Percentiles rank a stretch among this genome's conserved stretches.
Evolutionary conservation across 1,140 invertebrate species (phyloP).

Genomic region (Matsumurasca onukii): DNA sequence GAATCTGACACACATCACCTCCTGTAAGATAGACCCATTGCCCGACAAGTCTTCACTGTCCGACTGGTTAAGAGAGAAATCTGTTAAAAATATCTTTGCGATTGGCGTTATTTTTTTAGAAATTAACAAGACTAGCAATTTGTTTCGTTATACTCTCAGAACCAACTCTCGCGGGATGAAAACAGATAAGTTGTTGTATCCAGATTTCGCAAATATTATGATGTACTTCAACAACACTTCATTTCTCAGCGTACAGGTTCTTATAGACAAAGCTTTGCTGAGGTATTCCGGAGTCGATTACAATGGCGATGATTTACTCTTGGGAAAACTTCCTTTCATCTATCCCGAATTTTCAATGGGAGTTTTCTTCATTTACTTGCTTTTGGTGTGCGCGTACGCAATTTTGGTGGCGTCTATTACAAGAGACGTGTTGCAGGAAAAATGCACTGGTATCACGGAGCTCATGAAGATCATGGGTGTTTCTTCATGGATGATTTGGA

Average conservation of each 20-base stretch:
- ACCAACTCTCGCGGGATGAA: neutral
- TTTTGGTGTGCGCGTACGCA: neutral
- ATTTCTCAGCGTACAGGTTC: neutral
- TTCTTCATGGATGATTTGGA: conserved; percentile 61
- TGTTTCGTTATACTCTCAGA: neutral
- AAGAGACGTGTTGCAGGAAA: conserved; percentile 42
- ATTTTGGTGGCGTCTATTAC: neutral
- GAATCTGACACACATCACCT: no score
- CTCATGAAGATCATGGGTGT: conserved; percentile 71
- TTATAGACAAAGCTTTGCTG: neutral
- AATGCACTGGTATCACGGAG: conserved; percentile 55
- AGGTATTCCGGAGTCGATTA: neutral
- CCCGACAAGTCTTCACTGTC: no score
- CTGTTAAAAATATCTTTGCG: no score
- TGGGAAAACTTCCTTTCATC: neutral
- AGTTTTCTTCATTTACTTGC: neutral
- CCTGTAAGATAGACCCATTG: no score
- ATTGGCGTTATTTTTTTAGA: no score
- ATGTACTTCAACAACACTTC: no score
- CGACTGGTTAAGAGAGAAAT: no score
- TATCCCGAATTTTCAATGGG: neutral
- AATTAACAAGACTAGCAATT: neutral
- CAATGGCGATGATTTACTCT: neutral
- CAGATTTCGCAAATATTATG: no score
- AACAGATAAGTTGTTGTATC: neutral